phyloP scores from a whole-genome alignment of 2,797 vertebrate species.

The Eurystomus glaucurus region DNA sequence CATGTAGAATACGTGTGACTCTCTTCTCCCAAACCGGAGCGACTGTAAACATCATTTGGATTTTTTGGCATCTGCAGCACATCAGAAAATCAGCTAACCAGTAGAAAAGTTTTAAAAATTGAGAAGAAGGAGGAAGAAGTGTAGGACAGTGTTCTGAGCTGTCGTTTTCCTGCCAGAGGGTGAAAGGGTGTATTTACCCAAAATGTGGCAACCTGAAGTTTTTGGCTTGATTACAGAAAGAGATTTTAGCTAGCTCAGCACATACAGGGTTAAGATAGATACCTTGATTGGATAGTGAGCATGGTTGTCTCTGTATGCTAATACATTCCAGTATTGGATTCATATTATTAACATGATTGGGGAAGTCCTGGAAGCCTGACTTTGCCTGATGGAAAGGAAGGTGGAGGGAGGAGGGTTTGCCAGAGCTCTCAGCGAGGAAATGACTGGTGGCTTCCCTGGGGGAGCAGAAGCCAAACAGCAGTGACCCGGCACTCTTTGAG shows the following conservation, averaged over 20 bases:
- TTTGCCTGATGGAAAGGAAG: constrained; percentile 58
- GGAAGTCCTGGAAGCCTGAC: constrained; percentile 54
- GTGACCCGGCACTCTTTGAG: constrained; percentile 62
- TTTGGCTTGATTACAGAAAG: not conserved
- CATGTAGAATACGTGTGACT: not conserved
- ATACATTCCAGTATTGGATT: constrained; percentile 26
- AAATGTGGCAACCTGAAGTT: not conserved
- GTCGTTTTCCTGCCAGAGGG: not conserved
- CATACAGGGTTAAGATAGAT: constrained; percentile 12
- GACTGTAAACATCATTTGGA: not conserved
- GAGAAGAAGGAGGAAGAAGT: not conserved
- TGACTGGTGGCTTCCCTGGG: constrained; percentile 54
- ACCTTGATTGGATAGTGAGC: not conserved
- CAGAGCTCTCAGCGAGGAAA: constrained; percentile 57
- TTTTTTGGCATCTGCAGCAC: constrained; percentile 5
- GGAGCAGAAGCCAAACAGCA: constrained; percentile 67
- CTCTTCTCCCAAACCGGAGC: not conserved
- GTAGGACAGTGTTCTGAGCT: not conserved
- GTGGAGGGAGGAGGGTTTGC: constrained; percentile 30
- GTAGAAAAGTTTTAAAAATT: constrained; percentile 16
- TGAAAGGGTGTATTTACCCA: not conserved
- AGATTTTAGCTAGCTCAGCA: not conserved
- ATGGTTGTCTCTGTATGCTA: constrained; percentile 2
- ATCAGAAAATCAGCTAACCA: constrained; percentile 1
- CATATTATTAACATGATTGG: constrained; percentile 40